These are phyloP conservation scores for Erebia ligea DNA, from an alignment of 2,888 invertebrate genomes.

Conservation along the genomic window DNA sequence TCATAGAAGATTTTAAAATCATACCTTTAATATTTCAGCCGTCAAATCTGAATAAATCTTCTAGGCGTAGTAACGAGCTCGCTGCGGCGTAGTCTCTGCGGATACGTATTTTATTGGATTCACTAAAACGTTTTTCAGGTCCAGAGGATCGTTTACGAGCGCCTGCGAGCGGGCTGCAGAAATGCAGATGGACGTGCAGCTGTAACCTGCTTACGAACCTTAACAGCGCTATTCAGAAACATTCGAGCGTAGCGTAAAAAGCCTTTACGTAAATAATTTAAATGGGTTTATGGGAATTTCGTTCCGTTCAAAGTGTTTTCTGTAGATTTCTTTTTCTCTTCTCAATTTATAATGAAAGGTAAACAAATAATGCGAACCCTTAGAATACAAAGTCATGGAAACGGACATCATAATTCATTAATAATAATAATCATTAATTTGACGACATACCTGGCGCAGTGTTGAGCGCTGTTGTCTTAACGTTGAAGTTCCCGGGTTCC, in stretches of 20 bases:
- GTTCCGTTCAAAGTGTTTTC: neutral
- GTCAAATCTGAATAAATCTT: constrained; percentile 83
- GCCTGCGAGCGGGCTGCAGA: constrained; percentile 76
- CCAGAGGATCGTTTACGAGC: constrained; percentile 82
- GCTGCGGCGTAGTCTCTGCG: constrained; percentile 81
- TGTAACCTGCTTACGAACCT: constrained; percentile 47
- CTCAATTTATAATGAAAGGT: neutral
- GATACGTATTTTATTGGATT: constrained; percentile 84
- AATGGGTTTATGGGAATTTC: neutral
- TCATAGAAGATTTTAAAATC: constrained; percentile 77
- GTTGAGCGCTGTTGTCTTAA: too few species aligned
- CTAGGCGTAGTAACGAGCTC: constrained; percentile 82
- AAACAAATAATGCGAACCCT: too few species aligned
- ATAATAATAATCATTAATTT: too few species aligned
- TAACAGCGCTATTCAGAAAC: constrained; percentile 36
- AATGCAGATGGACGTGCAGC: constrained; percentile 74
- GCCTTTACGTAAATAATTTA: constrained; percentile 13
- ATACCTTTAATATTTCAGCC: constrained; percentile 81
- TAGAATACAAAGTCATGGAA: too few species aligned
- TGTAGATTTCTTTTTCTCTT: neutral
- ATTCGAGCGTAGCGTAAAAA: constrained; percentile 18
- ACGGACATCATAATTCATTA: too few species aligned
- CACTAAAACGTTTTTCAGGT: constrained; percentile 83
- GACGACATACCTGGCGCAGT: too few species aligned
- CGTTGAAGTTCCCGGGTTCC: too few species aligned